Evolutionary conservation across 2,888 invertebrate species (phyloP), one percentile per base, ranked within the genome.

Genomic region (Steinernema hermaphroditum): DNA sequence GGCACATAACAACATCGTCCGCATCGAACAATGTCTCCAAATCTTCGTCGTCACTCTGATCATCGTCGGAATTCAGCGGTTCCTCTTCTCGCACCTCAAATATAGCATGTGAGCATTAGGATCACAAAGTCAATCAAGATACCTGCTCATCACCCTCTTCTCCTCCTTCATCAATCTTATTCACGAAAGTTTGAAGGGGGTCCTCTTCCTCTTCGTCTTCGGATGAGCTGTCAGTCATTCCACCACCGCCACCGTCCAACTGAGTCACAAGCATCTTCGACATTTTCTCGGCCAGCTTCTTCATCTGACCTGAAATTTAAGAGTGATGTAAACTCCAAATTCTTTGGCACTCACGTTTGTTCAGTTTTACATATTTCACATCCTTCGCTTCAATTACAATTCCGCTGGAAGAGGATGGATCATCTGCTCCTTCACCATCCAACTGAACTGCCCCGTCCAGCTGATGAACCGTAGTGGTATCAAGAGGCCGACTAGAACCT

Each of bases 1-100:
- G 98, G 88, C 98, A 99, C 75, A 98, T 97, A 76, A 99, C 94
- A 74, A 98, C 96, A 90, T 98, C 97, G 83, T 98, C 97, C 50
- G 97, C 96, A 85, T 98, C 97, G 89, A 97, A 98, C 87, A 97
- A 91, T 88, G 96, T 96, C 77, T 92, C 81, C 87, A 95, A 93
- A 75, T 91, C 90, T 85, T 96, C 96, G 74, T 91, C 90, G 69
- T 96, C 96, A 6, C 96, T 95, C 54, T 85, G 83, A 70, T 83
- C 83, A 54, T 83, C 85, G 29, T 77, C 82, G 12, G 85, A 85
- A 70, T 85, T 85, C 54, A 85, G 76, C 0, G 85, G 85, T 2
- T 82, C 83, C 54, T 85, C 85, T 14, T 83, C 83, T 0, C 72
- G 77, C 0, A 74, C 72, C 72, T 81, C 71, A 69, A 76, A 74